Percentiles rank a stretch among this genome's conserved stretches.
Conservation (phyloP, 2,888 invertebrate genomes). For the Pocota personata region DNA sequence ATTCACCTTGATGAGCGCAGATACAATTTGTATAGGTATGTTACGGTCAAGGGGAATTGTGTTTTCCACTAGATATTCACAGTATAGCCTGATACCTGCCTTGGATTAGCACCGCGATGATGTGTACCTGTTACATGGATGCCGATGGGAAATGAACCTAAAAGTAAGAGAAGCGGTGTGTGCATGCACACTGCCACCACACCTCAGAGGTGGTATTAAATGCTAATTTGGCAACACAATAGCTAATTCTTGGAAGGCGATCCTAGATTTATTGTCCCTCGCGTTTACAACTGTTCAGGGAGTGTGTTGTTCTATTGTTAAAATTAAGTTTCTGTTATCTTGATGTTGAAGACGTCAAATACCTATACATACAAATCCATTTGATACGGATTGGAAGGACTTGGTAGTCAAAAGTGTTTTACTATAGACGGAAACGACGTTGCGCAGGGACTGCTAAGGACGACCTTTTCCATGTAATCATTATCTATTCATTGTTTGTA, state of each 20-base stretch:
- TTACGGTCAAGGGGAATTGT: slow-evolving; percentile 8
- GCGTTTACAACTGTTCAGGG: slow-evolving; percentile 45
- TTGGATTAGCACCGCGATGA: slow-evolving; percentile 52
- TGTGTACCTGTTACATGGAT: slow-evolving; percentile 46
- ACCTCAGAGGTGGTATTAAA: slow-evolving; percentile 72
- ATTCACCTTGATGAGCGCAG: slow-evolving; percentile 19
- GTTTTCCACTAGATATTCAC: slow-evolving; percentile 17
- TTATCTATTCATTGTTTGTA: slow-evolving; percentile 58
- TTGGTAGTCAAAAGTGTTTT: background rate
- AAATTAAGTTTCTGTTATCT: slow-evolving; percentile 61
- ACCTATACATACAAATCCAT: background rate
- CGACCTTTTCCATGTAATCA: slow-evolving; percentile 29
- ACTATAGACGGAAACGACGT: background rate
- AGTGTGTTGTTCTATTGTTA: slow-evolving; percentile 61
- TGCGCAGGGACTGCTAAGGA: slow-evolving; percentile 8
- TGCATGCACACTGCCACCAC: slow-evolving; percentile 52
- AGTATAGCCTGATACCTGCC: slow-evolving; percentile 35
- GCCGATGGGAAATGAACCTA: slow-evolving; percentile 40
- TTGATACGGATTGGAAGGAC: background rate
- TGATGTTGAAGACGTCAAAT: slow-evolving; percentile 45
- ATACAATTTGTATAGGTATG: slow-evolving; percentile 3
- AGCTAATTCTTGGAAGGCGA: slow-evolving; percentile 67
- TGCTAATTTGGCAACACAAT: slow-evolving; percentile 72
- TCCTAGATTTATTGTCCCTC: slow-evolving; percentile 70
- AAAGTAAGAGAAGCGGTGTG: slow-evolving; percentile 20